A percentile compares a stretch with the other conserved stretches of the same genome.
These are phyloP conservation scores for Cirrhinus molitorella DNA, from an alignment of 2,797 vertebrate species.

Conservation along the genomic window DNA sequence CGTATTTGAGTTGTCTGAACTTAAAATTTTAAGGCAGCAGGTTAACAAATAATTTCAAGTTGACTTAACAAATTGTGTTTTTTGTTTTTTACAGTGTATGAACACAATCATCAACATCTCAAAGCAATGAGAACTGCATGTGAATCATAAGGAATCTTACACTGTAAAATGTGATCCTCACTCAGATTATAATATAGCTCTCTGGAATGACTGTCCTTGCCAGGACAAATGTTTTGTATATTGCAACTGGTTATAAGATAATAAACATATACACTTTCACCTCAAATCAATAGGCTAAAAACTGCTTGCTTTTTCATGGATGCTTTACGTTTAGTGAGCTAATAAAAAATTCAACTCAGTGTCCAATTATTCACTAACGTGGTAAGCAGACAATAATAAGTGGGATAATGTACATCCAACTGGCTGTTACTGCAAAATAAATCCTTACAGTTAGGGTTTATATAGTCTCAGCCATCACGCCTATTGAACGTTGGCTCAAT, in stretches of 20 bases:
- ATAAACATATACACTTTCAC: background rate
- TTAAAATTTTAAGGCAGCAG: too few relatives aligned
- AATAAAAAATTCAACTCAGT: background rate
- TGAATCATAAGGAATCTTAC: slow-evolving; percentile 1
- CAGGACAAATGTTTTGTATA: background rate
- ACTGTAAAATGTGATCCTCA: background rate
- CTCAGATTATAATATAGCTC: background rate
- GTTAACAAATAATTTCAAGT: too few relatives aligned
- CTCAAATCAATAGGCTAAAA: background rate
- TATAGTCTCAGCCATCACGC: too few relatives aligned
- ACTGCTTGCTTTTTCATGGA: background rate
- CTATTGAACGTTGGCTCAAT: too few relatives aligned
- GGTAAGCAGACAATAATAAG: background rate
- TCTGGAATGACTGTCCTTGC: too few relatives aligned
- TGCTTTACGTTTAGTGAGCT: background rate
- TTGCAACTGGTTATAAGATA: background rate
- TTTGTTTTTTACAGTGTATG: too few relatives aligned
- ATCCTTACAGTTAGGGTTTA: background rate
- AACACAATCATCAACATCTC: slow-evolving; percentile 21
- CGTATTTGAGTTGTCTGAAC: too few relatives aligned
- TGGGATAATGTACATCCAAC: background rate
- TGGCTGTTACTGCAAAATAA: background rate
- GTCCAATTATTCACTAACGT: background rate
- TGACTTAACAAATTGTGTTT: too few relatives aligned
- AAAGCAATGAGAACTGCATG: background rate